phyloP scores from a whole-genome alignment of 1,140 invertebrate genomes.

The Drosophila pectinifera region DNA sequence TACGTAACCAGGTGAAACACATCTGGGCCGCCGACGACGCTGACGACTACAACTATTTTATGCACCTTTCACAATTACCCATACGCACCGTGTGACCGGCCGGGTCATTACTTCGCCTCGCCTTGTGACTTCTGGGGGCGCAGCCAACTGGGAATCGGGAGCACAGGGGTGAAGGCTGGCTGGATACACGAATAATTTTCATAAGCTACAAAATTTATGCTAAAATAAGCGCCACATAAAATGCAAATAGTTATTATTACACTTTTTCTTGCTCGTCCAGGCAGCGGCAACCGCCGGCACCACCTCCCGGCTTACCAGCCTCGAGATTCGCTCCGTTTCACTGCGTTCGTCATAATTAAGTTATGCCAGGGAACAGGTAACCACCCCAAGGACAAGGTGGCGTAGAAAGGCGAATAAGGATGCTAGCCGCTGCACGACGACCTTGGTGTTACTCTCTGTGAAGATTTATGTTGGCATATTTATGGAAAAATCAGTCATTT shows the following conservation, averaged over 20 bases:
- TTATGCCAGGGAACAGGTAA: slow-evolving; percentile 41
- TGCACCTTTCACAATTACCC: slow-evolving; percentile 74
- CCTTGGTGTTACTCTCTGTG: background rate
- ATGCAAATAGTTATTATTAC: slow-evolving; percentile 83
- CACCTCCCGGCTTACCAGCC: slow-evolving; percentile 12
- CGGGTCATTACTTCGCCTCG: slow-evolving; percentile 72
- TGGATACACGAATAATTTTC: slow-evolving; percentile 76
- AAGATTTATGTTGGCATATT: too few relatives aligned
- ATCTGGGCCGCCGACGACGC: slow-evolving; percentile 3
- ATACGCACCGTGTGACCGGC: slow-evolving; percentile 68
- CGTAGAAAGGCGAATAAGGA: background rate
- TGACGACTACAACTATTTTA: slow-evolving; percentile 29
- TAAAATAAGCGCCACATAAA: slow-evolving; percentile 82
- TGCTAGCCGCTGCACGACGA: background rate
- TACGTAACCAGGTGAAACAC: slow-evolving; percentile 5
- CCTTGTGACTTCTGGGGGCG: slow-evolving; percentile 49
- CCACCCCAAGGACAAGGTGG: slow-evolving; percentile 19
- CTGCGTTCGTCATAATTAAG: slow-evolving; percentile 71
- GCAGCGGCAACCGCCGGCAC: background rate
- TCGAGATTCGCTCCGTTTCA: slow-evolving; percentile 36
- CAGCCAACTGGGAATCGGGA: slow-evolving; percentile 13
- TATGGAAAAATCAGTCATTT: too few relatives aligned
- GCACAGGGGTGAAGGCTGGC: slow-evolving; percentile 27
- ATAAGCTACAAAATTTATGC: slow-evolving; percentile 80
- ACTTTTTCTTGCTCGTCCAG: slow-evolving; percentile 62